Conservation (phyloP, 2,113 vertebrate species). For the Petromus typicus region DNA sequence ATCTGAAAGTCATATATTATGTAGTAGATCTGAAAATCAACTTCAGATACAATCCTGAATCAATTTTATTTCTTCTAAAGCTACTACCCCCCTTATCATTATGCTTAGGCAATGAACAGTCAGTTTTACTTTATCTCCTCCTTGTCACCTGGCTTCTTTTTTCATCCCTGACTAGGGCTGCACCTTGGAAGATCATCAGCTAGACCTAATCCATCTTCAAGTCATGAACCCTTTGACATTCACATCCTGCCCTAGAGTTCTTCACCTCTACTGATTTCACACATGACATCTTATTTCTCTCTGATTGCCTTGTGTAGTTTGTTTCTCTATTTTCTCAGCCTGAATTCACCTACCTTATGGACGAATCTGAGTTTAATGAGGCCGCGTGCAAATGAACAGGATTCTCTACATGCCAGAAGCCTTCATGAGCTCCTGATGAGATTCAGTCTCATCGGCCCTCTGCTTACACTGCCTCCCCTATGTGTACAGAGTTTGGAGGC, state of each 20-base stretch:
- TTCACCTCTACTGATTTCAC: background rate
- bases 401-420: background rate
- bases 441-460: background rate
- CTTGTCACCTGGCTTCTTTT: background rate
- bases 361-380: background rate
- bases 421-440: background rate
- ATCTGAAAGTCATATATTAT: constrained; percentile 55
- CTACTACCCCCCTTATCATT: background rate
- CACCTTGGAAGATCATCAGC: background rate
- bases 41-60: constrained; percentile 58
- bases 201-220: background rate
- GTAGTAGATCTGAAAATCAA: constrained; percentile 62
- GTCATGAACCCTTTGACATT: constrained; percentile 4
- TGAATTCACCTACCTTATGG: background rate
- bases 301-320: background rate
- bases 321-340: background rate
- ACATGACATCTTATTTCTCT: background rate
- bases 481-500: background rate
- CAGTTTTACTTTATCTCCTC: background rate
- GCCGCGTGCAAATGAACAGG: background rate
- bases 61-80: constrained; percentile 49
- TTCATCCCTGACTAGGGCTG: background rate
- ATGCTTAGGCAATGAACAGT: background rate
- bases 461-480: too few relatives aligned
- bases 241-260: background rate